Conservation (phyloP, 1,140 invertebrate genomes). For the Batillaria attramentaria region DNA sequence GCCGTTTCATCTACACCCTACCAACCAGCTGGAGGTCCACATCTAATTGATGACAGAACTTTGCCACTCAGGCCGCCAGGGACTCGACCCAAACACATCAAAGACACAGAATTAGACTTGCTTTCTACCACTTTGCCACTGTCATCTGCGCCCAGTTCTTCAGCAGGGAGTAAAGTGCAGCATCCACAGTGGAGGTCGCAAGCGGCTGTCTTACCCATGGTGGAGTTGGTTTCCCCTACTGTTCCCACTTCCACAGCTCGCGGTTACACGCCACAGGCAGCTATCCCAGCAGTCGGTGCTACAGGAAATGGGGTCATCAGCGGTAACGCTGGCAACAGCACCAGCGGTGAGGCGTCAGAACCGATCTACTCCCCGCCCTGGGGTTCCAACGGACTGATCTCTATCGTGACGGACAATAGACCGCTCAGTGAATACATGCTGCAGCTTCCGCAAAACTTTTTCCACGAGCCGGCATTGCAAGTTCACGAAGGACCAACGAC, state of each 20-base stretch:
- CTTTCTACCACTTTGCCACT: not conserved
- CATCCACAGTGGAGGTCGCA: not conserved
- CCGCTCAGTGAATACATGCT: conserved; percentile 27
- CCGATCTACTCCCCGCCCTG: conserved; percentile 24
- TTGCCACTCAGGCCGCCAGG: not conserved
- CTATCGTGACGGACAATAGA: conserved; percentile 15
- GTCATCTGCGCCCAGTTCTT: not conserved
- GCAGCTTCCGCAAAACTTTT: conserved; percentile 13
- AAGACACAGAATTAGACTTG: not conserved
- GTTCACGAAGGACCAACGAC: conserved; percentile 20
- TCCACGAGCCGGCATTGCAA: not conserved
- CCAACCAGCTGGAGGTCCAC: not conserved
- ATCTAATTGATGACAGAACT: not conserved
- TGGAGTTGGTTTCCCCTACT: not conserved
- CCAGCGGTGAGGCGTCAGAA: conserved; percentile 1
- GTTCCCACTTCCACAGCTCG: not conserved
- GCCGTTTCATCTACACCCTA: too few relatives aligned
- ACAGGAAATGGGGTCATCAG: not conserved
- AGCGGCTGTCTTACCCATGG: not conserved
- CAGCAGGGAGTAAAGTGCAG: not conserved
- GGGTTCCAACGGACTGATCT: conserved; percentile 3
- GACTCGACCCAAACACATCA: too few relatives aligned
- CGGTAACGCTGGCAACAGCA: not conserved
- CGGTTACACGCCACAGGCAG: not conserved
- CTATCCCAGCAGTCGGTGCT: not conserved